These are phyloP conservation scores for Trichopria drosophilae DNA, from an alignment of 2,888 invertebrate species.

Conservation along the genomic window DNA sequence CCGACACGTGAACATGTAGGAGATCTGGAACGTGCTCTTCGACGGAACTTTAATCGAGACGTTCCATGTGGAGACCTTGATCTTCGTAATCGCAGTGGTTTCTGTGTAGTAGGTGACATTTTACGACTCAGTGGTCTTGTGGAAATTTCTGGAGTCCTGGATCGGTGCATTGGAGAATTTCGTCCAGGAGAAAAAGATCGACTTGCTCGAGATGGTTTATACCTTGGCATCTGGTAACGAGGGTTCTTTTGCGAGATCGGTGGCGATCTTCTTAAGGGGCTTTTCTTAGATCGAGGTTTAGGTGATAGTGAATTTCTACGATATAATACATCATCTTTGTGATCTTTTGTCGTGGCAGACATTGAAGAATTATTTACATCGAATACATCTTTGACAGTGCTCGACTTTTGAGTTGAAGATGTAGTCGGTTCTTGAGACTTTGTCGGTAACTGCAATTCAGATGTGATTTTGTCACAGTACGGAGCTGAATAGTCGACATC, in stretches of 20 bases:
- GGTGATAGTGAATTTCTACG: conserved; percentile 41
- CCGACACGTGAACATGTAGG: conserved; percentile 42
- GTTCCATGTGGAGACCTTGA: conserved; percentile 32
- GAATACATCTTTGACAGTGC: too few relatives aligned
- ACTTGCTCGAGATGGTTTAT: conserved; percentile 49
- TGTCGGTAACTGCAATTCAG: too few relatives aligned
- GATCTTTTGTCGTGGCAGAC: too few relatives aligned
- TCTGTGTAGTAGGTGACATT: conserved; percentile 39
- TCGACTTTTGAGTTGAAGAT: too few relatives aligned
- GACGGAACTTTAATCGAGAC: conserved; percentile 37
- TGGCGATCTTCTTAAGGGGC: conserved; percentile 44
- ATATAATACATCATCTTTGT: too few relatives aligned
- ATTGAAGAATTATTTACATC: too few relatives aligned
- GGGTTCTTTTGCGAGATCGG: conserved; percentile 42
- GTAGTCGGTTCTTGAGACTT: too few relatives aligned
- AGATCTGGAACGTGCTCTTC: conserved; percentile 40
- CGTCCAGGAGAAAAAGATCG: conserved; percentile 42
- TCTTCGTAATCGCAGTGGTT: conserved; percentile 37
- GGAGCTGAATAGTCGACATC: conserved; percentile 42
- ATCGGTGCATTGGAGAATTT: conserved; percentile 34
- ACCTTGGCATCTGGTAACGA: conserved; percentile 43
- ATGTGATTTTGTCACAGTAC: conserved; percentile 37
- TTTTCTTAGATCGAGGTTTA: conserved; percentile 39
- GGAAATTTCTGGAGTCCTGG: conserved; percentile 43
- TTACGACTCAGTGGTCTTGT: conserved; percentile 41